A percentile compares a stretch with the other conserved stretches of the same genome.
Conservation (phyloP, 2,888 invertebrate genomes). For the Agapostemon virescens region DNA sequence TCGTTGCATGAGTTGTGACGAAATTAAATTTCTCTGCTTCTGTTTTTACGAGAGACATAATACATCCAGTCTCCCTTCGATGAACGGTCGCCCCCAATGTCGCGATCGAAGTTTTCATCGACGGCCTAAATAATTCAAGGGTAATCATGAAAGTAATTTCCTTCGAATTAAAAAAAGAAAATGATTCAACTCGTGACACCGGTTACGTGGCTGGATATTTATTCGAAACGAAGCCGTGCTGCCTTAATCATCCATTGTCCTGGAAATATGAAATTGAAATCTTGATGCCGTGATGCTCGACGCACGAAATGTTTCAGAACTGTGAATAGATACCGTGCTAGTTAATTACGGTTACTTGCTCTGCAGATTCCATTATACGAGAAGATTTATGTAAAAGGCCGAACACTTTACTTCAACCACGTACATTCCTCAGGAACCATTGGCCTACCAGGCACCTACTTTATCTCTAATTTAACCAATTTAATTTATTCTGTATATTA, state of each 20-base stretch:
- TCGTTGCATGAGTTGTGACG: background rate
- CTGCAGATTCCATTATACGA: background rate
- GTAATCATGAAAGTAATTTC: background rate
- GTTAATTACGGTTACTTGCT: background rate
- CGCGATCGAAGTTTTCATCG: background rate
- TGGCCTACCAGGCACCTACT: too few relatives aligned
- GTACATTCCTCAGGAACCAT: background rate
- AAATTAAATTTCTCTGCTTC: slow-evolving; percentile 35
- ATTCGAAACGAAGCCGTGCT: background rate
- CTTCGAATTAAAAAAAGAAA: background rate
- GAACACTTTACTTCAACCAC: background rate
- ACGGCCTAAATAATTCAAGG: background rate
- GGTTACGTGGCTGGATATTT: background rate
- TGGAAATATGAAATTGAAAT: slow-evolving; percentile 3
- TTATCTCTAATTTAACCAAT: too few relatives aligned
- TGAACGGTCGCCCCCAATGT: background rate
- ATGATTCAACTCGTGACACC: background rate
- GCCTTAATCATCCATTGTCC: background rate
- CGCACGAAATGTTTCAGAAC: background rate
- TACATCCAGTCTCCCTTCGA: background rate
- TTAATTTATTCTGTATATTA: too few relatives aligned
- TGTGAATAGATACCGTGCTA: background rate
- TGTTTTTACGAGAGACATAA: slow-evolving; percentile 27
- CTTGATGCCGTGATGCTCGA: background rate
- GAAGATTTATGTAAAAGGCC: background rate